Evolutionary conservation across 92 coral and sea anemone species (phyloP), one percentile per base, ranked within the genome.

Genomic region (Epizoanthus rinbou): DNA sequence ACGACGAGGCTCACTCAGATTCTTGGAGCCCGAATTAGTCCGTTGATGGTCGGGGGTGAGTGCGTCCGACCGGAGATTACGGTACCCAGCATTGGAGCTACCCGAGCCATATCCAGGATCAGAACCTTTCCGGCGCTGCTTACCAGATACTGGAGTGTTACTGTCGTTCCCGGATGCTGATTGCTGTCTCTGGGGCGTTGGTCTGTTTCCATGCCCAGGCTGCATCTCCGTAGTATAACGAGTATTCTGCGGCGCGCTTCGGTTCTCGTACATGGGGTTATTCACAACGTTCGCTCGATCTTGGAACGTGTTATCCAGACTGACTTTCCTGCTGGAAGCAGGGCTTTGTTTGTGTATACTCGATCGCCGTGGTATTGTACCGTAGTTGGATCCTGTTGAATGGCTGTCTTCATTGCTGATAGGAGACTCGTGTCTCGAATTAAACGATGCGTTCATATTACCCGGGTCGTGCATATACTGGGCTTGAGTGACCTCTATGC

Each of bases 31-130:
- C 16, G 82, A 31, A 45, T 25, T 78, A 59, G 7, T 59, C 72
- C 72, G 23, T 78, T 39, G 82, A 19, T 78, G 71, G 57, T 78
- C 43, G 64, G 82, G 45, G 57, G 57, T 78, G 24, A 62, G 58
- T 59, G 58, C 19, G 43, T 78, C 82, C 71, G 82, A 62, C 58
- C 82, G 82, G 22, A 57, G 1, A 69, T 4, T 41, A 78, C 82
- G 82, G 39, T 78, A 69, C 82, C 82, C 82, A 11, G 69, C 71
- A 60, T 56, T 60, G 22, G 82, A 78, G 70, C 72, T 62, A 78
- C 82, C 82, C 82, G 82, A 78, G 8, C 82, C 82, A 43, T 78
- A 78, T 16, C 82, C 82, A 3, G 82, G 82, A 23, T 78, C 82
- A 19, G 82, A 78, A 60, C 71, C 82, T 35, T 78, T 78, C 58